Evolutionary conservation across 2,888 invertebrate species (phyloP).

Genomic region (Zhengitettix transpicula): DNA sequence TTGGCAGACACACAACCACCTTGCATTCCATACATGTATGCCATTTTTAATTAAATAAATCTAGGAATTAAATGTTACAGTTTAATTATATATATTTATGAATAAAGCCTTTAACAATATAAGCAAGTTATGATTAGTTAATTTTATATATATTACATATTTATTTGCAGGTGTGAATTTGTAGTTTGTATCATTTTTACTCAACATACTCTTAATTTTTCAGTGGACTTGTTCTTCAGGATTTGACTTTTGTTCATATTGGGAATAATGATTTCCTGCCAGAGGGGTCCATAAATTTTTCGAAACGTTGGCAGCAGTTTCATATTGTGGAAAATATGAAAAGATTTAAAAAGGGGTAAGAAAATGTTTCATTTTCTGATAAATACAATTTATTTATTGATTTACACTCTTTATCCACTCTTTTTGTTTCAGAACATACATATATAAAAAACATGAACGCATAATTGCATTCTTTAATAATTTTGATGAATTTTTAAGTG

Average conservation of each 20-base stretch:
- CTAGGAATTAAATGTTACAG: too few relatives aligned
- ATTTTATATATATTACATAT: background rate
- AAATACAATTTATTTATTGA: background rate
- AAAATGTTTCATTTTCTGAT: constrained; percentile 14
- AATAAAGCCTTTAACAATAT: background rate
- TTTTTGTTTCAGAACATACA: constrained; percentile 54
- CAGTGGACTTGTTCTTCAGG: constrained; percentile 94
- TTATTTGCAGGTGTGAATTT: background rate
- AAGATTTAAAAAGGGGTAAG: constrained; percentile 89
- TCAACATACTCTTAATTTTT: constrained; percentile 17
- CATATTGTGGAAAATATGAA: constrained; percentile 97
- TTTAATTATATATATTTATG: background rate
- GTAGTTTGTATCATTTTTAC: background rate
- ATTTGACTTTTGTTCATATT: constrained; percentile 95
- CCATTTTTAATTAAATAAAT: constrained; percentile 15
- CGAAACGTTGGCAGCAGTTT: constrained; percentile 97
- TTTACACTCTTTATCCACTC: background rate
- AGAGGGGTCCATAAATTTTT: constrained; percentile 83
- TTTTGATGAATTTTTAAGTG: constrained; percentile 88
- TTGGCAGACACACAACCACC: constrained; percentile 90
- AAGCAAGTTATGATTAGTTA: background rate
- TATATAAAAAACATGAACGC: constrained; percentile 82
- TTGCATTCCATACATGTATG: constrained; percentile 98
- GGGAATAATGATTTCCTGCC: constrained; percentile 84
- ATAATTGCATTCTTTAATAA: constrained; percentile 91